Conservation (phyloP, 2,113 vertebrate genomes). For the Mormoops blainvillei region DNA sequence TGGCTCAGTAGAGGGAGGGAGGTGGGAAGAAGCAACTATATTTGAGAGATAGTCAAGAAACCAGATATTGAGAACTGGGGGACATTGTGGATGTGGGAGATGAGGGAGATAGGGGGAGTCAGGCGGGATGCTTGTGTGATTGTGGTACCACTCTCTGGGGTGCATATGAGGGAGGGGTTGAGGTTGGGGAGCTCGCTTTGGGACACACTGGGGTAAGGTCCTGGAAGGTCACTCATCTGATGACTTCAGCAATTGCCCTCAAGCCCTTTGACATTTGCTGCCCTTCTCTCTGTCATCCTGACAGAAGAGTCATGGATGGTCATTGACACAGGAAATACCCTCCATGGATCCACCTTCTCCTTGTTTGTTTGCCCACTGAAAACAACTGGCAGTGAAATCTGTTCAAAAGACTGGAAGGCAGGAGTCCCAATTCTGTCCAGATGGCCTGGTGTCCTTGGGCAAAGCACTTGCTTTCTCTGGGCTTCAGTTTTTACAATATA, state of each 20-base stretch:
- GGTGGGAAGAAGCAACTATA: neutral
- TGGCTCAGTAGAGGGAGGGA: neutral
- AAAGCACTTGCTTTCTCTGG: neutral
- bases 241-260: neutral
- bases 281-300: neutral
- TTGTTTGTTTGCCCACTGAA: neutral
- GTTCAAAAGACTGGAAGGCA: neutral
- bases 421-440: neutral
- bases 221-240: neutral
- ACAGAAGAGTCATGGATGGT: neutral
- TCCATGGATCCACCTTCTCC: neutral
- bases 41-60: neutral
- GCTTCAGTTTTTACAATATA: neutral
- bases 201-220: neutral
- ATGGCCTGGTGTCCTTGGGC: neutral
- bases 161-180: no score
- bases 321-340: neutral
- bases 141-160: neutral
- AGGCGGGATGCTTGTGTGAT: neutral
- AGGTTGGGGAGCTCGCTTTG: neutral
- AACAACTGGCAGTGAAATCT: neutral
- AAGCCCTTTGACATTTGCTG: neutral
- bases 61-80: neutral
- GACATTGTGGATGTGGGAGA: neutral
- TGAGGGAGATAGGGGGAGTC: no score